Base-by-base conservation (phyloP, 2,888 invertebrate species). In the Apantesis nais region DNA sequence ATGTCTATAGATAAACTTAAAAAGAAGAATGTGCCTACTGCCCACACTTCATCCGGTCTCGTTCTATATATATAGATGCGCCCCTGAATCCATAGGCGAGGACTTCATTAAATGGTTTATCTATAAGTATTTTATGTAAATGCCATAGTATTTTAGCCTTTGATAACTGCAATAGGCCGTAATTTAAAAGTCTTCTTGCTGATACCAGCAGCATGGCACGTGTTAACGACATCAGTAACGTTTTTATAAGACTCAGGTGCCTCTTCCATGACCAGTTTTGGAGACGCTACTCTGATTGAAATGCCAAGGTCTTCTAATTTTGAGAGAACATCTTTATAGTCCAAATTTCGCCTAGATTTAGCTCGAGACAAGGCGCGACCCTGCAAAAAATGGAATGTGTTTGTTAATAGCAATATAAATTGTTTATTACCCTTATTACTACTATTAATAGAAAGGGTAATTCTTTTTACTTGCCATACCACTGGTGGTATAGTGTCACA, bases 231-330 rank as follows among this genome's bases (percentile, higher is more conserved):
- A 95, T 99, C 99, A 0, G 99, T 99, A 0, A 99, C 99, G 95
- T 99, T 99, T 94, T 99, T 99, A 92, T 99, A 99, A 0, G 99
- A 99, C 88, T 99, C 99, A 0, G 99, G 99, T 8, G 99, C 99
- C 95, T 99, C 99, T 94, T 99, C 99, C 99, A 99, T 99, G 0
- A 99, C 99, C 73, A 99, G 94, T 93, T 99, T 99, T 0, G 99
- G 99, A 19, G 99, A 99, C 14, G 99, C 99, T 0, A 99, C 99
- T 87, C 99, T 96, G 78, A 99, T 99, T 3, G 99, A 97, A 83
- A 99, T 99, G 41, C 99, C 99, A 94, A 97, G 96, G 67, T 96
- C 95, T 78, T 98, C 97, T 74, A 99, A 92, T 88, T 98, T 98
- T 22, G 96, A 95, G 62, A 99, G 93, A 3, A 99, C 99, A 68